phyloP scores from a whole-genome alignment of 2,888 invertebrate species.

The Taphrorychus bicolor region DNA sequence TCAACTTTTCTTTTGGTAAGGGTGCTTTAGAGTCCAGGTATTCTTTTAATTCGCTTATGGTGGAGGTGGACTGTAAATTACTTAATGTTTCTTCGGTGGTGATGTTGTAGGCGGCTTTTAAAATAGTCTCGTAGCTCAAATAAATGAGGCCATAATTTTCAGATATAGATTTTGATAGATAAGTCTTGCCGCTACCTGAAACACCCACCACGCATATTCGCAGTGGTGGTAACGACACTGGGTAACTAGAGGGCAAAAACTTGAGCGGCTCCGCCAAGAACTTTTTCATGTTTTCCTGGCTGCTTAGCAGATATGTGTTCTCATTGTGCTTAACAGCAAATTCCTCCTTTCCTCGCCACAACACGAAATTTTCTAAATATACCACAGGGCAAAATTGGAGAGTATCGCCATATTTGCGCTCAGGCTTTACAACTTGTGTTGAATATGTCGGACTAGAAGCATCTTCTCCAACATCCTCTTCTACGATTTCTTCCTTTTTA shows the following conservation, averaged over 20 bases:
- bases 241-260: conserved; percentile 57
- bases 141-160: conserved; percentile 65
- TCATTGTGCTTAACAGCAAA: conserved; percentile 63
- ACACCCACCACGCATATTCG: conserved; percentile 68
- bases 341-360: conserved; percentile 70
- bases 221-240: conserved; percentile 60
- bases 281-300: conserved; percentile 60
- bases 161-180: conserved; percentile 62
- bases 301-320: conserved; percentile 64
- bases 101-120: conserved; percentile 45
- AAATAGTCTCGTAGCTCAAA: conserved; percentile 59
- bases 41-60: conserved; percentile 48
- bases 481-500: conserved; percentile 43
- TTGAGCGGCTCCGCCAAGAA: conserved; percentile 63
- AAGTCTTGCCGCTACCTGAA: conserved; percentile 64
- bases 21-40: conserved; percentile 63
- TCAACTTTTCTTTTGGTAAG: conserved; percentile 60
- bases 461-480: conserved; percentile 51
- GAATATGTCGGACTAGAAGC: neutral
- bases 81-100: conserved; percentile 34
- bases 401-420: conserved; percentile 64
- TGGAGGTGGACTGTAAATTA: conserved; percentile 31
- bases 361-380: conserved; percentile 62
- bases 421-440: conserved; percentile 43
- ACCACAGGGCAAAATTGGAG: conserved; percentile 69